Conservation (phyloP, 2,113 vertebrate species). For the Etheostoma cragini region DNA sequence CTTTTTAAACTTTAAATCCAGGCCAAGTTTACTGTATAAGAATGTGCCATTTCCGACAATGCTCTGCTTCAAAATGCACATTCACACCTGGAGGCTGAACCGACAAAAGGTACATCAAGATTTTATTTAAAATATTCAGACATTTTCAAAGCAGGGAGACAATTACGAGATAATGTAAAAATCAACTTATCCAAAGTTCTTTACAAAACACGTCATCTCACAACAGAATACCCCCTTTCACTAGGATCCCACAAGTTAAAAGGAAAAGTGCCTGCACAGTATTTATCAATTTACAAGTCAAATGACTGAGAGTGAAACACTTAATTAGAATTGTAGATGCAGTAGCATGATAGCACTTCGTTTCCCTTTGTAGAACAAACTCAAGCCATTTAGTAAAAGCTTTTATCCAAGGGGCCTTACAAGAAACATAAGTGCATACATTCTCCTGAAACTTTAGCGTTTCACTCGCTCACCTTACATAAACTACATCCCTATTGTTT, state of each 20-base stretch:
- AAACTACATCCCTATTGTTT: constrained; percentile 56
- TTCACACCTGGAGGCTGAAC: constrained; percentile 13
- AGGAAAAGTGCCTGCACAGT: constrained; percentile 34
- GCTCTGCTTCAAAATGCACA: background rate
- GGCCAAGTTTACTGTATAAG: background rate
- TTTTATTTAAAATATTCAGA: constrained; percentile 1
- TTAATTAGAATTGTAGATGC: constrained; percentile 76
- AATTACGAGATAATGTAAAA: constrained; percentile 10
- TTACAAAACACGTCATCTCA: constrained; percentile 30
- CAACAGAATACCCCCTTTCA: constrained; percentile 25
- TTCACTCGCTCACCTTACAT: constrained; percentile 34
- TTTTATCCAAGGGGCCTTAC: constrained; percentile 41
- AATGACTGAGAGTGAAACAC: constrained; percentile 57
- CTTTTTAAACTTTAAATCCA: background rate
- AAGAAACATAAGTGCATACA: constrained; percentile 27
- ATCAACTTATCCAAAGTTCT: constrained; percentile 24
- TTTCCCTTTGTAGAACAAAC: constrained; percentile 48
- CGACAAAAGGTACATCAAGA: background rate
- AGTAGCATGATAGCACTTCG: constrained; percentile 57
- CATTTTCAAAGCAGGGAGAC: constrained; percentile 5
- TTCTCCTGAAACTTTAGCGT: constrained; percentile 26
- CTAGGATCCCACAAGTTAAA: constrained; percentile 35
- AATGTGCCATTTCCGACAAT: background rate
- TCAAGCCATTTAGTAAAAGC: constrained; percentile 14
- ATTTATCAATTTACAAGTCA: constrained; percentile 74